phyloP scores from a whole-genome alignment of 2,888 invertebrate genomes.

The Caenorhabditis sp. region DNA sequence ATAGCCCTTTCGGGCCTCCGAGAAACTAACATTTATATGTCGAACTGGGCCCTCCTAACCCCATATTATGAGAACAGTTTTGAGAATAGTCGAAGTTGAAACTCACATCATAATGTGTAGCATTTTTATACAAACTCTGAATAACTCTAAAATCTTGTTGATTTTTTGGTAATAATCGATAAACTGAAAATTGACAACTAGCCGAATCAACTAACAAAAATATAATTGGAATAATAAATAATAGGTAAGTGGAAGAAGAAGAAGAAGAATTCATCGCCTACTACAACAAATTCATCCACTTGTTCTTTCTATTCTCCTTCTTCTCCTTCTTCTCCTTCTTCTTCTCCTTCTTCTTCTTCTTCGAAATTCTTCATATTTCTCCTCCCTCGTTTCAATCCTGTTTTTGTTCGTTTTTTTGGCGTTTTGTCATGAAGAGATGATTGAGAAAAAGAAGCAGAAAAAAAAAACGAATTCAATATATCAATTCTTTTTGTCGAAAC shows the following conservation, averaged over 20 bases:
- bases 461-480: constrained; percentile 15
- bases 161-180: constrained; percentile 41
- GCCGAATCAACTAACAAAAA: neutral
- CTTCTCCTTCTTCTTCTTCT: too few relatives aligned
- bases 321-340: constrained; percentile 12
- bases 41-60: too few relatives aligned
- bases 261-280: neutral
- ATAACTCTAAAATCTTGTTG: constrained; percentile 38
- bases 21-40: too few relatives aligned
- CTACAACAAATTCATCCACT: constrained; percentile 8
- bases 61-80: too few relatives aligned
- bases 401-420: neutral
- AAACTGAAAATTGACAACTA: constrained; percentile 28
- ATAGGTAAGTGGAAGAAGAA: neutral
- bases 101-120: constrained; percentile 43
- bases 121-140: constrained; percentile 43
- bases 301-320: constrained; percentile 7
- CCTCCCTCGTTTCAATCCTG: neutral
- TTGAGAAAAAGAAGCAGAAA: constrained; percentile 23
- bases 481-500: constrained; percentile 32
- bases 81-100: constrained; percentile 7
- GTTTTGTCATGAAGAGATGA: constrained; percentile 36
- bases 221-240: neutral
- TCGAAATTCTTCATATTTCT: constrained; percentile 5
- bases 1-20: too few relatives aligned